Percentiles rank a stretch among this genome's conserved stretches.
Evolutionary conservation across 2,888 invertebrate species (phyloP).

Genomic region (Lasioglossum pauxillum): DNA sequence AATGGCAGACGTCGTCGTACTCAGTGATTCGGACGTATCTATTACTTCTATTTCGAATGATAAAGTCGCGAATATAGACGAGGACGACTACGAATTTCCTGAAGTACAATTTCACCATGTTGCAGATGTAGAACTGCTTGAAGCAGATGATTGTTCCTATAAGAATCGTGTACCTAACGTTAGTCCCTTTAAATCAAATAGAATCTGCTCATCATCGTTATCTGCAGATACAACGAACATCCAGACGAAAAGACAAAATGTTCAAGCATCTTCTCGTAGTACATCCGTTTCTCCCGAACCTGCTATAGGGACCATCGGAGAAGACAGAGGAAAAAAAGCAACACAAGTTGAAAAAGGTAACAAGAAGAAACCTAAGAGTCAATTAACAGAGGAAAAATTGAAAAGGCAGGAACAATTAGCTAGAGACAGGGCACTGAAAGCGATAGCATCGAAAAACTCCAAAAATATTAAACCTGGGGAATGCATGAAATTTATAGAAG

Average conservation of each 20-base stretch:
- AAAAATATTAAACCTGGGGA: conserved; percentile 75
- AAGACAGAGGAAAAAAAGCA: conserved; percentile 3
- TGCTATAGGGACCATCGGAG: not conserved
- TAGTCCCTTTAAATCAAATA: not conserved
- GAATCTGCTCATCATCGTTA: not conserved
- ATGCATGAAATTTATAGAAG: conserved; percentile 77
- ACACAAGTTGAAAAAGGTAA: conserved; percentile 26
- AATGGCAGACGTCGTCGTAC: conserved; percentile 57
- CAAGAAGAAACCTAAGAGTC: conserved; percentile 42
- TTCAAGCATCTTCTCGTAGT: not conserved
- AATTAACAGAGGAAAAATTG: conserved; percentile 47
- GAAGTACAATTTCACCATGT: conserved; percentile 56
- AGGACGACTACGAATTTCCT: conserved; percentile 62
- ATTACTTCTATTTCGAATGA: conserved; percentile 12
- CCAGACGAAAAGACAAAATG: not conserved
- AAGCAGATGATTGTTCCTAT: not conserved
- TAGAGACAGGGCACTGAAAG: conserved; percentile 71
- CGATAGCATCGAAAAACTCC: conserved; percentile 66
- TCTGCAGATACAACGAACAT: not conserved
- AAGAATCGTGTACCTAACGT: not conserved
- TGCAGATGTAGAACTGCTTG: not conserved
- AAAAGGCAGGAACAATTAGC: conserved; percentile 55
- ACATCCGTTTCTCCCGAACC: conserved; percentile 23
- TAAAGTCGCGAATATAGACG: not conserved
- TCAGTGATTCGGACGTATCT: conserved; percentile 69